phyloP scores from a whole-genome alignment of 1,140 invertebrate species.

The Camponotus vicinus region DNA sequence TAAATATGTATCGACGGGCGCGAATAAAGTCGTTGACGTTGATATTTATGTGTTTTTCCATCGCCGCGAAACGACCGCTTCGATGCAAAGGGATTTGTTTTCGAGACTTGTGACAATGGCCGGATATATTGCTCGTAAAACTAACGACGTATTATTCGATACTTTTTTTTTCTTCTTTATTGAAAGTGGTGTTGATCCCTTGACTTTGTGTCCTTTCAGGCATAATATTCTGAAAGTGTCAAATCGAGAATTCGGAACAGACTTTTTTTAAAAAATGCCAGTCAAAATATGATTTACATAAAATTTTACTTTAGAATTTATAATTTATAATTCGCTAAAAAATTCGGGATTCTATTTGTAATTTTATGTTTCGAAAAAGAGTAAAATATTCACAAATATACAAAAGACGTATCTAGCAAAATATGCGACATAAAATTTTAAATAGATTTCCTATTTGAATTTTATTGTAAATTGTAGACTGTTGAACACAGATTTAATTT shows the following conservation, averaged over 20 bases:
- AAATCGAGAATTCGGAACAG: too few relatives aligned
- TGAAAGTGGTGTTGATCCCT: not conserved
- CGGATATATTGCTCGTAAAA: slow-evolving; percentile 1
- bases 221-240: too few relatives aligned
- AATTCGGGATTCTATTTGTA: too few relatives aligned
- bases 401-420: not conserved
- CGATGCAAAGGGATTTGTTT: slow-evolving; percentile 13
- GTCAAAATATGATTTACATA: too few relatives aligned
- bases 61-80: not conserved
- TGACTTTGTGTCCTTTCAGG: not conserved
- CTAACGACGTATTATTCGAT: not conserved
- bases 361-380: too few relatives aligned
- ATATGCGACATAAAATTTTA: not conserved
- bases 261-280: too few relatives aligned
- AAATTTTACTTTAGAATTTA: too few relatives aligned
- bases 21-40: slow-evolving; percentile 30
- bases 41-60: slow-evolving; percentile 52
- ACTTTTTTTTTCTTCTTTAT: not conserved
- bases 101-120: not conserved
- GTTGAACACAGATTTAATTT: not conserved
- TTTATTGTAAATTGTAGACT: too few relatives aligned
- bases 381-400: too few relatives aligned
- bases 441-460: too few relatives aligned
- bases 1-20: slow-evolving; percentile 37
- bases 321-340: too few relatives aligned